phyloP scores from a whole-genome alignment of 2,113 vertebrate species.

The Nymphicus hollandicus region DNA sequence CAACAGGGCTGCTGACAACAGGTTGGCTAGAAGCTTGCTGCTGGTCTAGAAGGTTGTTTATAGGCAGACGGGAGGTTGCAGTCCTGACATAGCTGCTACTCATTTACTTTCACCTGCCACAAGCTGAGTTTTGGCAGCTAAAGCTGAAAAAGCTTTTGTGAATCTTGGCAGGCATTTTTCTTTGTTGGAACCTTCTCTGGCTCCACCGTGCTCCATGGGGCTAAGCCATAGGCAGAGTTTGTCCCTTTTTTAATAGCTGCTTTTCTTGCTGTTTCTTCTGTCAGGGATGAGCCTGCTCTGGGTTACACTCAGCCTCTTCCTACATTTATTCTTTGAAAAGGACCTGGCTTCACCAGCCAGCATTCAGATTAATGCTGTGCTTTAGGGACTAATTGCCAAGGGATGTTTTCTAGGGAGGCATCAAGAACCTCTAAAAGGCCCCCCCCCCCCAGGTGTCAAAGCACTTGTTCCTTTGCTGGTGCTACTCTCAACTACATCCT shows the following conservation, averaged over 20 bases:
- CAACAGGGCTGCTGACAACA: not conserved
- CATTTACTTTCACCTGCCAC: not conserved
- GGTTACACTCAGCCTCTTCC: not conserved
- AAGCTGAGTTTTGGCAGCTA: not conserved
- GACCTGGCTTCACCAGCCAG: not conserved
- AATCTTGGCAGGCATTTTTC: not conserved
- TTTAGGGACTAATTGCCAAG: not conserved
- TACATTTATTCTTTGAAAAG: not conserved
- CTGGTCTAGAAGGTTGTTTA: not conserved
- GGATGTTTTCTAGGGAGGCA: not conserved
- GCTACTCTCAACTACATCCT: accelerated
- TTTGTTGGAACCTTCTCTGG: not conserved
- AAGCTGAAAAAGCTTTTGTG: not conserved
- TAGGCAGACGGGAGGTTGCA: not conserved
- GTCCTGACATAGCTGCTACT: not conserved
- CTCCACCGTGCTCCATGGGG: not conserved
- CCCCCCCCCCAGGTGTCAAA: too few species aligned
- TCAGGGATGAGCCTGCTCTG: not conserved
- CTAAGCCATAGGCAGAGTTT: not conserved
- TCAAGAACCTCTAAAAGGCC: not conserved
- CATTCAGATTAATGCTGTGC: not conserved
- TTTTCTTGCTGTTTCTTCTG: not conserved
- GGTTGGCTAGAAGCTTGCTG: not conserved
- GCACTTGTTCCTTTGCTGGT: not conserved
- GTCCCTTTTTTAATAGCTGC: not conserved